Percentiles rank a stretch among this genome's conserved stretches.
These are phyloP conservation scores for Synanthedon andrenaeformis DNA, from an alignment of 2,888 invertebrate species.

Conservation along the genomic window DNA sequence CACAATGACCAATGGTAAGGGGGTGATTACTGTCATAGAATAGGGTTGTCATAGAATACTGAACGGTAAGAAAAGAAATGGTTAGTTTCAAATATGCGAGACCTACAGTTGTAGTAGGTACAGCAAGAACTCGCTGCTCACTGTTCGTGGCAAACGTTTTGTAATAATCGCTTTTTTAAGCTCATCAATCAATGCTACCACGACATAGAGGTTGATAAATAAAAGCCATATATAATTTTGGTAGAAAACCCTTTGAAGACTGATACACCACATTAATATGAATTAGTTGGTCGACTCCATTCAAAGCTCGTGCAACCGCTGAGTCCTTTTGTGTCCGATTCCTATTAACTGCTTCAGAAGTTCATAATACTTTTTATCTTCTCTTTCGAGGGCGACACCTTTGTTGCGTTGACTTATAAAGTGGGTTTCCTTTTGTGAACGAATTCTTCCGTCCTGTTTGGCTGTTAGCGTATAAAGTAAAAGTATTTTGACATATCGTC, in stretches of 20 bases:
- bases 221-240: constrained; percentile 15
- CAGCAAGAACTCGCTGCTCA: too few species aligned
- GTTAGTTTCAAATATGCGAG: too few species aligned
- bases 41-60: too few species aligned
- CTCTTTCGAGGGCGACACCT: constrained; percentile 28
- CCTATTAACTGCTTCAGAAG: constrained; percentile 68
- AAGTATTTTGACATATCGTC: constrained; percentile 66
- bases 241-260: constrained; percentile 35
- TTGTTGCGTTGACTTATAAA: constrained; percentile 33
- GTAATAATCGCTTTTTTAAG: too few species aligned
- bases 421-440: constrained; percentile 38
- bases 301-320: constrained; percentile 36
- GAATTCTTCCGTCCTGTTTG: constrained; percentile 24
- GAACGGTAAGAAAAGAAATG: too few species aligned
- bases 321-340: constrained; percentile 33
- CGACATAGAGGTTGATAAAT: background rate
- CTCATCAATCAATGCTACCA: background rate
- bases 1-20: too few species aligned
- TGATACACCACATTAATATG: constrained; percentile 42
- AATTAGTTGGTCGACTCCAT: constrained; percentile 46
- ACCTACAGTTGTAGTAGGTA: too few species aligned
- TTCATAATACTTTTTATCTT: constrained; percentile 56
- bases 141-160: too few species aligned
- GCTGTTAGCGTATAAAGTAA: constrained; percentile 45
- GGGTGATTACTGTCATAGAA: too few species aligned